A percentile compares a stretch with the other conserved stretches of the same genome.
These are phyloP conservation scores for Drosophila ironensis DNA, from an alignment of 1,140 invertebrate genomes.

Conservation along the genomic window DNA sequence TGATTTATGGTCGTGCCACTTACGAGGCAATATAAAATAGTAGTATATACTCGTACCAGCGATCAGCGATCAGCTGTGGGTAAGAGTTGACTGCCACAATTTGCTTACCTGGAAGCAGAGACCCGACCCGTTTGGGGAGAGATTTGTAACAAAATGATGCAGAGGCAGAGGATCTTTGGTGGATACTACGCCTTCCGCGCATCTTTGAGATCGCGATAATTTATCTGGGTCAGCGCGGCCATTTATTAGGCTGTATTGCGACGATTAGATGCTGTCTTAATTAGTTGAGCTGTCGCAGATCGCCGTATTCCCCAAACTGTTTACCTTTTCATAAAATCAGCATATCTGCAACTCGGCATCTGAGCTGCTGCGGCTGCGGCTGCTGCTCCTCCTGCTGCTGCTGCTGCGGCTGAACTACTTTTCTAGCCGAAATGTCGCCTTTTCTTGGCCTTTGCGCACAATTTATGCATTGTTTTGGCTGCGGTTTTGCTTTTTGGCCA, in stretches of 20 bases:
- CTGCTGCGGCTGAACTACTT: too few relatives aligned
- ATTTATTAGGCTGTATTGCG: constrained; percentile 39
- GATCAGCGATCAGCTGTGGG: constrained; percentile 53
- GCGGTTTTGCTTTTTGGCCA: too few relatives aligned
- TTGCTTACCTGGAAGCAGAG: constrained; percentile 70
- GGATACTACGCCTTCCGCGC: constrained; percentile 18
- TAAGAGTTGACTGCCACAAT: constrained; percentile 55
- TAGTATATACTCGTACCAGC: too few relatives aligned
- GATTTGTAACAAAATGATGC: constrained; percentile 10
- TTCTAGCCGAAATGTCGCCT: constrained; percentile 58
- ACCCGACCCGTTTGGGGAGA: too few relatives aligned
- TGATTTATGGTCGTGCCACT: constrained; percentile 73
- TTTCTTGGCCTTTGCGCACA: constrained; percentile 60
- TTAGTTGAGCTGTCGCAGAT: constrained; percentile 15
- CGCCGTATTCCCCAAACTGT: constrained; percentile 12
- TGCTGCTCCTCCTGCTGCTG: too few relatives aligned
- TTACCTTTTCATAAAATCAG: constrained; percentile 29
- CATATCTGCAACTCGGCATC: constrained; percentile 51
- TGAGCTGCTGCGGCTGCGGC: constrained; percentile 67
- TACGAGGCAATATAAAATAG: constrained; percentile 60
- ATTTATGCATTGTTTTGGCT: constrained; percentile 76
- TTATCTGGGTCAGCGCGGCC: constrained; percentile 28
- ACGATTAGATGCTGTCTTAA: constrained; percentile 22
- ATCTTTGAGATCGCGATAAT: constrained; percentile 29
- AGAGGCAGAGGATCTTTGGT: constrained; percentile 6